phyloP scores from a whole-genome alignment of 2,113 vertebrate species.

The Tichodroma muraria region DNA sequence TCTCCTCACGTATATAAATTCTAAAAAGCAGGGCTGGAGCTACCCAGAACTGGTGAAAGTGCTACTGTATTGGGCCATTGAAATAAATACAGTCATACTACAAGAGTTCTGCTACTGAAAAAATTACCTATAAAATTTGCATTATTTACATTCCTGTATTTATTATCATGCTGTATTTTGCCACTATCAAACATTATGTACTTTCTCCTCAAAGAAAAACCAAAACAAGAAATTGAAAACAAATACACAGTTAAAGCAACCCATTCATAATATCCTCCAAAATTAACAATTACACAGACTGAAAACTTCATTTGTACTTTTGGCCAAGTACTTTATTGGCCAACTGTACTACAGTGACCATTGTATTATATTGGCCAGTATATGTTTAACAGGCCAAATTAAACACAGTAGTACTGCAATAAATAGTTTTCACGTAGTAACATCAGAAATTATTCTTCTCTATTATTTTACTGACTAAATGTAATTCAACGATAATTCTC shows the following conservation, averaged over 20 bases:
- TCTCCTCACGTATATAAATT: not conserved
- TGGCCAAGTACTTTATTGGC: not conserved
- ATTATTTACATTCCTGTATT: not conserved
- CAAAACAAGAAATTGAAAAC: not conserved
- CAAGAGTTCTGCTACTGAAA: not conserved
- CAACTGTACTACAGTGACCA: not conserved
- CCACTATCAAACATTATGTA: not conserved
- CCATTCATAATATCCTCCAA: not conserved
- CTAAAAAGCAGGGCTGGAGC: not conserved
- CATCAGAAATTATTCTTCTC: not conserved
- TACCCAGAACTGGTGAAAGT: not conserved
- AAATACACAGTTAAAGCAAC: not conserved
- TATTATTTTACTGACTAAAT: not conserved
- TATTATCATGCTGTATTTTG: not conserved
- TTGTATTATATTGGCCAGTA: not conserved
- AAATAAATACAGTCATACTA: not conserved
- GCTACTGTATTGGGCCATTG: not conserved
- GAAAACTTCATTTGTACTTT: not conserved
- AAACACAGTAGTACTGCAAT: not conserved
- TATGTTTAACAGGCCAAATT: not conserved
- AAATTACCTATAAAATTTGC: not conserved
- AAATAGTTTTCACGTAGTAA: not conserved
- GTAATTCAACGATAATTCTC: not conserved
- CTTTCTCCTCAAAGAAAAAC: accelerated
- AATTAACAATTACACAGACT: not conserved